Evolutionary conservation across 2,888 invertebrate genomes (phyloP).

Genomic region (Panorpa germanica): DNA sequence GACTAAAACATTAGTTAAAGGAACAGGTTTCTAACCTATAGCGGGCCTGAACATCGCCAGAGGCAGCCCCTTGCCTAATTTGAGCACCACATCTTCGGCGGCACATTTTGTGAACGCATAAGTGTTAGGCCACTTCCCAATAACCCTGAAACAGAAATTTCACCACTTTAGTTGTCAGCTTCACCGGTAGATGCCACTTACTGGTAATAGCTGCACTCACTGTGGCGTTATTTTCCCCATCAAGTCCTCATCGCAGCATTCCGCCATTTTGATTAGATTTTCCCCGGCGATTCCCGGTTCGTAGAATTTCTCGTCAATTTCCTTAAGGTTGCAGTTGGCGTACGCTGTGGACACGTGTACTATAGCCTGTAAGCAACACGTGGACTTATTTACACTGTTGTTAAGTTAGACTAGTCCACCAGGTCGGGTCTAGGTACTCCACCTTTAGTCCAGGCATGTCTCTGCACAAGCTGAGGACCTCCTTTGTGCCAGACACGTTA

Average conservation of each 20-base stretch:
- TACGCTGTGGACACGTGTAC: conserved; percentile 52
- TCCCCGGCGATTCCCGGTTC: conserved; percentile 19
- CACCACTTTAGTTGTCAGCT: not conserved
- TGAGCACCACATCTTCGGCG: conserved; percentile 38
- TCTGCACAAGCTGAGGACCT: conserved; percentile 40
- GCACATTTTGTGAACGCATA: conserved; percentile 55
- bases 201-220: conserved; percentile 11
- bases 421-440: too few species aligned
- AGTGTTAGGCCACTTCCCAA: conserved; percentile 39
- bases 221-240: conserved; percentile 19
- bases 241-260: conserved; percentile 19
- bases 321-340: conserved; percentile 32
- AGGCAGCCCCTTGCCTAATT: conserved; percentile 35
- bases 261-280: conserved; percentile 19
- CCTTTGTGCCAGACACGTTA: conserved; percentile 45
- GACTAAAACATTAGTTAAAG: too few species aligned
- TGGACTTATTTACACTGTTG: conserved; percentile 6
- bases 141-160: conserved; percentile 13
- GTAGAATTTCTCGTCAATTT: conserved; percentile 24
- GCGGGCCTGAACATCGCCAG: conserved; percentile 48
- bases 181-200: not conserved
- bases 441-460: conserved; percentile 42
- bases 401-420: not conserved
- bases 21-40: conserved; percentile 31
- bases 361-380: conserved; percentile 21